Conservation (phyloP, 2,888 invertebrate species). For the Myathropa florea region DNA sequence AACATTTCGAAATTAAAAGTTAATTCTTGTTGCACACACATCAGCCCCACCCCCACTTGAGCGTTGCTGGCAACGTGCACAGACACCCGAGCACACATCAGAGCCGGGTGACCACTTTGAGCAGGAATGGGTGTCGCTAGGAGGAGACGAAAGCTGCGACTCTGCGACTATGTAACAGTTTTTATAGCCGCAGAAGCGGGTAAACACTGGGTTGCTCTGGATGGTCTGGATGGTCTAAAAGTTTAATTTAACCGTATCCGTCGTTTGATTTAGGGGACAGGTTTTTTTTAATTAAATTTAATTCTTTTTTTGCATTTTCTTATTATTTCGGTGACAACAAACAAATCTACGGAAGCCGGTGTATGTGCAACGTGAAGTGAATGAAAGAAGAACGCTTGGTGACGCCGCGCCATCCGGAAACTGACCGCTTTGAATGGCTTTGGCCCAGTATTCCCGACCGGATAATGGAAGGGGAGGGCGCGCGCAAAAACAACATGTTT, state of each 20-base stretch:
- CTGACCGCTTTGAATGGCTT: conserved; percentile 52
- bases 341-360: conserved; percentile 43
- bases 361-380: conserved; percentile 8
- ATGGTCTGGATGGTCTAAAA: conserved; percentile 40
- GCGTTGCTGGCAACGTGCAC: too few species aligned
- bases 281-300: conserved; percentile 57
- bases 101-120: neutral
- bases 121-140: neutral
- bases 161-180: conserved; percentile 29
- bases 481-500: conserved; percentile 7
- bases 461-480: neutral
- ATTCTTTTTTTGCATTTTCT: conserved; percentile 26
- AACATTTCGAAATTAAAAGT: conserved; percentile 63
- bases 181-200: conserved; percentile 27
- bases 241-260: conserved; percentile 61
- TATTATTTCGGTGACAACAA: conserved; percentile 59
- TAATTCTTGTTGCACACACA: conserved; percentile 59
- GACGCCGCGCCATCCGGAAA: conserved; percentile 42
- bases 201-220: conserved; percentile 8
- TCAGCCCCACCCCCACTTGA: conserved; percentile 6
- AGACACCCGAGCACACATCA: neutral
- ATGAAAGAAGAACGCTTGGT: conserved; percentile 19
- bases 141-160: conserved; percentile 7
- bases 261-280: conserved; percentile 62
- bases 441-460: neutral